Conservation (phyloP, 2,888 invertebrate genomes). For the Diarsia rubi region DNA sequence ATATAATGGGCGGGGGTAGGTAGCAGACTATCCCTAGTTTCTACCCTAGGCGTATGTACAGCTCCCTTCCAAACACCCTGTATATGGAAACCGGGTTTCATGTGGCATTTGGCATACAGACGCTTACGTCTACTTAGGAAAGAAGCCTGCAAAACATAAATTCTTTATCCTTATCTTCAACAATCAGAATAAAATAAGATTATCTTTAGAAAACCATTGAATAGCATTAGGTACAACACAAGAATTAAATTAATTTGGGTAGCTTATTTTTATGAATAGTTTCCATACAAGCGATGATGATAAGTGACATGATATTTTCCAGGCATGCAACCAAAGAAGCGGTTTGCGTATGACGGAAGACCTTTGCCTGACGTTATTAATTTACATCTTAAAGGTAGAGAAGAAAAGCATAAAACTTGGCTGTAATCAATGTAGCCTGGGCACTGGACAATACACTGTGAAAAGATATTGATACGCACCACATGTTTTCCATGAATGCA, state of each 20-base stretch:
- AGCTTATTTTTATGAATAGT: background rate
- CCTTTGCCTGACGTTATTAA: conserved; percentile 85
- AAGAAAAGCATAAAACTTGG: conserved; percentile 22
- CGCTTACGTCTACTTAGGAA: background rate
- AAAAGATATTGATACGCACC: background rate
- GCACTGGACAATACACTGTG: conserved; percentile 46
- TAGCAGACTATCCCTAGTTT: too few species aligned
- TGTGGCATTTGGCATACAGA: too few species aligned
- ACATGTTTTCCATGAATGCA: background rate
- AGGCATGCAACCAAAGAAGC: conserved; percentile 81
- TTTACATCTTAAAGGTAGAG: conserved; percentile 88
- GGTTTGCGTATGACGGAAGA: conserved; percentile 87
- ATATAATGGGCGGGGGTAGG: too few species aligned
- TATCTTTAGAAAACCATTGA: background rate
- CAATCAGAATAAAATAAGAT: background rate
- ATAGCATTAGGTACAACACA: background rate
- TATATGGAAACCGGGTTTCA: background rate
- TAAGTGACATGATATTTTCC: conserved; percentile 69
- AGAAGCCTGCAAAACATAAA: background rate
- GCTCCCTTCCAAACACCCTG: too few species aligned
- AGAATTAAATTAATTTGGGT: background rate
- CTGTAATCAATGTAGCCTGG: conserved; percentile 45
- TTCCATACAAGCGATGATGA: background rate
- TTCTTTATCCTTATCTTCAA: background rate
- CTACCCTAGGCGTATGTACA: too few species aligned